A percentile compares a stretch with the other conserved stretches of the same genome.
These are phyloP conservation scores for Bradypus variegatus DNA, from an alignment of 2,797 vertebrate genomes.

Conservation along the genomic window DNA sequence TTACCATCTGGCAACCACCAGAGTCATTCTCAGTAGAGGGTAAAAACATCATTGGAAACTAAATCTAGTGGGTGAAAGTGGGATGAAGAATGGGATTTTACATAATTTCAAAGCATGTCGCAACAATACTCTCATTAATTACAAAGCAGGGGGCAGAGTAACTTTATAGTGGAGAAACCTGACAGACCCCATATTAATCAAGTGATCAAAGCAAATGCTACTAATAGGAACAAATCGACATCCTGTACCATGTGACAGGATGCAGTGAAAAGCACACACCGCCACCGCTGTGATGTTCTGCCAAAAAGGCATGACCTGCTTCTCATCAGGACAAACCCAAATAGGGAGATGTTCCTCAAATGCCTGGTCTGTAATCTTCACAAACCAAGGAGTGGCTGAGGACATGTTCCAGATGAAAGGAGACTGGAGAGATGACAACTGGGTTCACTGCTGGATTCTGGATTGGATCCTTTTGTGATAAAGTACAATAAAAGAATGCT, in stretches of 20 bases:
- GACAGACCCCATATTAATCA: background rate
- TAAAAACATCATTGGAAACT: background rate
- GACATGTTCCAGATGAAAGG: background rate
- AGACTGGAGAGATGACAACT: background rate
- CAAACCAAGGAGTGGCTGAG: background rate
- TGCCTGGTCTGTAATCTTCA: background rate
- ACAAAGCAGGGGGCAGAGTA: background rate
- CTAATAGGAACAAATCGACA: background rate
- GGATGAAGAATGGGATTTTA: background rate
- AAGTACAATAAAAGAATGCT: background rate
- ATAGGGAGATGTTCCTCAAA: background rate
- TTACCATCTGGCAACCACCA: background rate
- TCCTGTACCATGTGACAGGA: background rate
- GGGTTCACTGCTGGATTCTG: background rate
- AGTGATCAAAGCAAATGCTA: background rate
- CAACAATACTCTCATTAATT: background rate
- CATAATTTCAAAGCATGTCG: background rate
- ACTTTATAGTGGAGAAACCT: background rate
- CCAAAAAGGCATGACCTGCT: background rate
- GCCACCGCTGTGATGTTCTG: background rate
- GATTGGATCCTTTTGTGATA: background rate
- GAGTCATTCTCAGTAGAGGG: background rate
- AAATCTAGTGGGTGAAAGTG: background rate
- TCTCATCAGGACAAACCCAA: background rate
- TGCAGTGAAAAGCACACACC: background rate